These are phyloP conservation scores for Drosophila tani DNA, from an alignment of 1,140 invertebrate genomes.

Conservation along the genomic window DNA sequence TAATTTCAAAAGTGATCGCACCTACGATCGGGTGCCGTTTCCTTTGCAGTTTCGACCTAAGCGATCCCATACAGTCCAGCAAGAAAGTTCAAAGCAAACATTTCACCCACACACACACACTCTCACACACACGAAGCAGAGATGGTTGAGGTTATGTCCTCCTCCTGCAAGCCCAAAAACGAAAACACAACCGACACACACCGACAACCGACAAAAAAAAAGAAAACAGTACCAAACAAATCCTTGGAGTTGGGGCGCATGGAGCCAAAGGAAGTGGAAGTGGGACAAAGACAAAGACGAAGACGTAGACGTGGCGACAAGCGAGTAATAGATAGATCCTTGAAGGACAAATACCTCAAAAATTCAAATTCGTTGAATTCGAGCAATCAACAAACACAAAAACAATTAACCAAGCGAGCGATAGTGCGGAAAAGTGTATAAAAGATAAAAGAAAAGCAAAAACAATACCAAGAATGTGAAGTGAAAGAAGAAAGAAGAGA, in stretches of 20 bases:
- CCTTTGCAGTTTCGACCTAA: slow-evolving; percentile 27
- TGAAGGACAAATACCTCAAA: slow-evolving; percentile 20
- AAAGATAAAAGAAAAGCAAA: slow-evolving; percentile 11
- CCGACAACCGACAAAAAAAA: slow-evolving; percentile 10
- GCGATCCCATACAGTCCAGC: slow-evolving; percentile 20
- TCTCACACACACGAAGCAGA: slow-evolving; percentile 16
- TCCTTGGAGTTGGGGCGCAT: slow-evolving; percentile 71
- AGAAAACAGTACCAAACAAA: slow-evolving; percentile 23
- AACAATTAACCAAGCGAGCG: slow-evolving; percentile 28
- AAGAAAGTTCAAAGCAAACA: slow-evolving; percentile 69
- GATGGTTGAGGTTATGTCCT: slow-evolving; percentile 17
- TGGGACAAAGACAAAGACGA: slow-evolving; percentile 13
- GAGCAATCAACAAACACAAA: slow-evolving; percentile 22
- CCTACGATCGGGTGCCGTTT: slow-evolving; percentile 5
- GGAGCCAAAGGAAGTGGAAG: slow-evolving; percentile 27
- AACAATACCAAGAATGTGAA: slow-evolving; percentile 35
- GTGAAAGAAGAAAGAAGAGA: slow-evolving; percentile 20
- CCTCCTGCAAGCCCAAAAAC: slow-evolving; percentile 13
- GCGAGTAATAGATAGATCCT: slow-evolving; percentile 10
- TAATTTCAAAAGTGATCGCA: slow-evolving; percentile 30
- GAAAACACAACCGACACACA: slow-evolving; percentile 16
- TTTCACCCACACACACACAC: slow-evolving; percentile 13
- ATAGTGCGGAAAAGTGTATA: slow-evolving; percentile 24
- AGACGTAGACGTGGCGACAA: background rate
- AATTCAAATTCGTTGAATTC: slow-evolving; percentile 31